phyloP scores from a whole-genome alignment of 2,797 vertebrate genomes.

The Sus cebifrons region DNA sequence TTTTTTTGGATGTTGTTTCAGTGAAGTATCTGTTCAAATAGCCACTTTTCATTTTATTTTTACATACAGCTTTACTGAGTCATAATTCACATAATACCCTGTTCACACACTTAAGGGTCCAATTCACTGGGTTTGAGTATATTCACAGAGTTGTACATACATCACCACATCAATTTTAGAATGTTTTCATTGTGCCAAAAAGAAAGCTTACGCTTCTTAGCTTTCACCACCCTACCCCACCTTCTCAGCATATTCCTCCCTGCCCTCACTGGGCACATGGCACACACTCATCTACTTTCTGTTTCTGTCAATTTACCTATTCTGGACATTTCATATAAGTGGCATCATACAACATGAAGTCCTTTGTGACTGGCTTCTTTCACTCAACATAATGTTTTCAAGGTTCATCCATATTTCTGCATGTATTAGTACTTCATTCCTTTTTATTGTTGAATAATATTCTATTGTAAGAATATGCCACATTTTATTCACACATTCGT shows the following conservation, averaged over 20 bases:
- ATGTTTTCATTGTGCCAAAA: not conserved
- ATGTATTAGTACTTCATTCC: not conserved
- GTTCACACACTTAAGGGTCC: not conserved
- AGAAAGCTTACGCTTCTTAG: not conserved
- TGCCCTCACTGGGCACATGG: not conserved
- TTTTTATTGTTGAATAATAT: slow-evolving; percentile 16
- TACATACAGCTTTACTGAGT: slow-evolving; percentile 39
- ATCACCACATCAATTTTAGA: slow-evolving; percentile 19
- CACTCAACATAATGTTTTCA: not conserved
- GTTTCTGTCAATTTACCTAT: slow-evolving; percentile 16
- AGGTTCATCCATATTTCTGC: not conserved
- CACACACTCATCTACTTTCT: not conserved
- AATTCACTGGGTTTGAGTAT: not conserved
- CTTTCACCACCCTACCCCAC: not conserved
- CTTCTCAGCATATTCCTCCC: not conserved
- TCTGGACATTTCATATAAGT: slow-evolving; percentile 21
- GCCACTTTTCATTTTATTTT: slow-evolving; percentile 23
- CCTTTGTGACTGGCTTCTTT: not conserved
- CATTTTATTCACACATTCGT: not conserved
- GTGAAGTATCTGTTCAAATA: not conserved
- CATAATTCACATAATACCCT: not conserved
- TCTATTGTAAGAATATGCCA: not conserved
- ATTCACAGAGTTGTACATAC: not conserved
- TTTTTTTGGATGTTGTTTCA: not conserved
- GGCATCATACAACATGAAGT: not conserved